Conservation (phyloP, 2,797 vertebrate genomes). For the Okamejei kenojei region DNA sequence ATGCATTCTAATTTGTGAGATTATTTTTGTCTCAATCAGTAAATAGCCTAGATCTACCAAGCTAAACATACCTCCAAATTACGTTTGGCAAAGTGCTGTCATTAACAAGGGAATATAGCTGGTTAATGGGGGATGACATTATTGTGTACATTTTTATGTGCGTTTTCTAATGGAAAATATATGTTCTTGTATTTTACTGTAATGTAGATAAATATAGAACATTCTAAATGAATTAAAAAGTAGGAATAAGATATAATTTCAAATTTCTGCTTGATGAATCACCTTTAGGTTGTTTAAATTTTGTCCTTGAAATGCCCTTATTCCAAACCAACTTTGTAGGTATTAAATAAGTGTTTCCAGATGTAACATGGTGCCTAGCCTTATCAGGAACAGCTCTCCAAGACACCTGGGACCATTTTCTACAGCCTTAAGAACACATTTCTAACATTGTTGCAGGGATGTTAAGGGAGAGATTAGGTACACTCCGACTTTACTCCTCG, state of each 20-base stretch:
- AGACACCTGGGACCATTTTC: background rate
- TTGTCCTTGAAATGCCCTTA: background rate
- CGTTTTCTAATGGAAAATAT: background rate
- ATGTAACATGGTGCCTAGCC: background rate
- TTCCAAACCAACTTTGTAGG: background rate
- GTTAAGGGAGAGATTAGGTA: too few relatives aligned
- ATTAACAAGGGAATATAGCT: background rate
- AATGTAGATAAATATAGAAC: background rate
- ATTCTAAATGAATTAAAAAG: background rate
- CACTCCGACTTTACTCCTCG: too few relatives aligned
- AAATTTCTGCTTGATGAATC: background rate
- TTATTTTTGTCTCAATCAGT: background rate
- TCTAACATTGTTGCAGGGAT: background rate
- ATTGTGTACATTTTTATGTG: background rate
- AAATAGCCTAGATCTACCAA: background rate
- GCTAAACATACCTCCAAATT: background rate
- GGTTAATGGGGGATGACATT: background rate
- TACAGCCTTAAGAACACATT: background rate
- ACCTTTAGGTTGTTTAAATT: background rate
- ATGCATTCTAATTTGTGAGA: background rate
- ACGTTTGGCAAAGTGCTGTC: background rate
- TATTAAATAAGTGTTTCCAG: background rate
- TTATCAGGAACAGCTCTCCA: background rate
- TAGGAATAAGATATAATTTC: background rate
- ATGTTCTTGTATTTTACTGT: background rate